Evolutionary conservation across 2,113 vertebrate genomes (phyloP).

Genomic region (Pleuronectes platessa): DNA sequence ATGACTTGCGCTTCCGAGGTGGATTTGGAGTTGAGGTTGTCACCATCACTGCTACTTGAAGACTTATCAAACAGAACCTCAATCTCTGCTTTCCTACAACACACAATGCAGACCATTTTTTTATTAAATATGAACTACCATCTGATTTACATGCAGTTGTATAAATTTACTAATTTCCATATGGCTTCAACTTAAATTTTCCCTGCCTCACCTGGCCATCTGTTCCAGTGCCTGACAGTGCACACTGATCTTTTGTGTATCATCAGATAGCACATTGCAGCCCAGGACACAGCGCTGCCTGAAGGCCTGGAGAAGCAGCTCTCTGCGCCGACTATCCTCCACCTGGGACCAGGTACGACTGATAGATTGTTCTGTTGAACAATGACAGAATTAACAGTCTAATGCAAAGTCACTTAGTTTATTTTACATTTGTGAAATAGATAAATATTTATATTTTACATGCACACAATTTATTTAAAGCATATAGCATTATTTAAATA

Average conservation of each 20-base stretch:
- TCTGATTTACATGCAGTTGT: not conserved
- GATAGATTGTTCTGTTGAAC: constrained; percentile 70
- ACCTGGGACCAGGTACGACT: constrained; percentile 59
- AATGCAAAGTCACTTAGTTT: not conserved
- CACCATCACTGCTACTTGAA: constrained; percentile 37
- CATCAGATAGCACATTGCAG: constrained; percentile 53
- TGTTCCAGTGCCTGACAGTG: constrained; percentile 71
- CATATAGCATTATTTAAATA: not conserved
- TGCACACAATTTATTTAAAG: not conserved
- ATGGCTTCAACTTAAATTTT: not conserved
- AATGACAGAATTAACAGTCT: not conserved
- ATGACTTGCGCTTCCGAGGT: constrained; percentile 77
- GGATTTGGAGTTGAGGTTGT: constrained; percentile 36
- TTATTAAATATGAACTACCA: not conserved
- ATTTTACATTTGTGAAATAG: not conserved
- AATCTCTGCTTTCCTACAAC: constrained; percentile 77
- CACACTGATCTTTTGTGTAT: constrained; percentile 52
- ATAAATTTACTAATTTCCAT: not conserved
- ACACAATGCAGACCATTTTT: constrained; percentile 3
- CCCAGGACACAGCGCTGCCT: constrained; percentile 59
- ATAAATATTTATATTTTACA: not conserved
- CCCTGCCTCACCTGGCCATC: constrained; percentile 65
- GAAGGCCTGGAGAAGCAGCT: constrained; percentile 77
- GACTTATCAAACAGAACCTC: constrained; percentile 74
- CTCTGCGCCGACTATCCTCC: constrained; percentile 66